Conservation (phyloP, 2,113 vertebrate species). For the Thomomys bottae region DNA sequence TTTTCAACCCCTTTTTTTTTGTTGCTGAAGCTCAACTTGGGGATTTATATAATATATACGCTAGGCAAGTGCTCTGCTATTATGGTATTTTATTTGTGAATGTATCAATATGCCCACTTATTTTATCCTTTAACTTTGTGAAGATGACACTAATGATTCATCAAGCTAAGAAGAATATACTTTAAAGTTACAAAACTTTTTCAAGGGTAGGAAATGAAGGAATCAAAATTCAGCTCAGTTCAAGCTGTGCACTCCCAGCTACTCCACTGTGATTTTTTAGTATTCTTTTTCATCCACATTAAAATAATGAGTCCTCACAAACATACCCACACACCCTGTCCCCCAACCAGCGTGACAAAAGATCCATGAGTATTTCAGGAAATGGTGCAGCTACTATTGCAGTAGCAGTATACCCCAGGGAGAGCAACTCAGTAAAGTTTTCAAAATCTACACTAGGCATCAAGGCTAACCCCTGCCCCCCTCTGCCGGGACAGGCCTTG, state of each 20-base stretch:
- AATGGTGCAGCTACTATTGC: background rate
- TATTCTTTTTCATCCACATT: background rate
- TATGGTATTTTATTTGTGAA: background rate
- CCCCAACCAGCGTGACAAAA: background rate
- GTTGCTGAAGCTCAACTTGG: too few relatives aligned
- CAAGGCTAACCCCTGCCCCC: background rate
- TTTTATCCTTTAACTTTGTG: background rate
- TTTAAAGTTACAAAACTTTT: background rate
- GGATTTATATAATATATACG: too few relatives aligned
- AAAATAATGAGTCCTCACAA: background rate
- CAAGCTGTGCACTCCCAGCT: background rate
- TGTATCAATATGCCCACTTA: too few relatives aligned
- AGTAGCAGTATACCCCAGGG: background rate
- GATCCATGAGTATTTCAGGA: conserved; percentile 5
- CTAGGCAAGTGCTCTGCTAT: too few relatives aligned
- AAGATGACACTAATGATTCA: background rate
- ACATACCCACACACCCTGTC: accelerated
- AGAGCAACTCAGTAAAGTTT: background rate
- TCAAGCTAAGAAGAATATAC: background rate
- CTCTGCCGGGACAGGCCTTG: too few relatives aligned
- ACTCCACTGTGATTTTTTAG: background rate
- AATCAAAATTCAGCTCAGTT: background rate
- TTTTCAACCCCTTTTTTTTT: too few relatives aligned
- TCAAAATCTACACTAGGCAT: background rate
- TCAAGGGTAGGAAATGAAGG: background rate